These are phyloP conservation scores for Fregata magnificens DNA, from an alignment of 2,113 vertebrate species.

Conservation along the genomic window DNA sequence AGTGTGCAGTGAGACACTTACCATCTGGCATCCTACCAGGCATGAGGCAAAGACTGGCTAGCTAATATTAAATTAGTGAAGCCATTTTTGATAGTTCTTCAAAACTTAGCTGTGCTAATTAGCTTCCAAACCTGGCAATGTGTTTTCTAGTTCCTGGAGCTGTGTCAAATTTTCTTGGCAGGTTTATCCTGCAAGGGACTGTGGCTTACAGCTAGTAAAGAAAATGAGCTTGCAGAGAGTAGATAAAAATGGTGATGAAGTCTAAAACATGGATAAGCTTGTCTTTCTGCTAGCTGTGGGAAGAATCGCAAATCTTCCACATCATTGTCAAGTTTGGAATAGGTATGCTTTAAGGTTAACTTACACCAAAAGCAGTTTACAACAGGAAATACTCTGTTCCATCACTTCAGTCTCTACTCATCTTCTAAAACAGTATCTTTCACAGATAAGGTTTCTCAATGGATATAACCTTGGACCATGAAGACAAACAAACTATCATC, in stretches of 20 bases:
- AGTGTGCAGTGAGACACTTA: neutral
- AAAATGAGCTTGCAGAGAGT: neutral
- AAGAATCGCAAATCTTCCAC: neutral
- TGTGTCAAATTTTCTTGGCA: neutral
- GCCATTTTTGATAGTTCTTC: neutral
- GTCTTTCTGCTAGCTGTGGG: neutral
- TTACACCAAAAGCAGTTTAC: neutral
- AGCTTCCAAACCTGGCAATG: neutral
- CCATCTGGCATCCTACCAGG: neutral
- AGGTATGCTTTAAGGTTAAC: neutral
- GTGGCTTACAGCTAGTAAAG: neutral
- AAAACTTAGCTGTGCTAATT: neutral
- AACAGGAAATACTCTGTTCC: neutral
- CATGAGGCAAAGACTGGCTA: neutral
- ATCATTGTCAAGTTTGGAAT: neutral
- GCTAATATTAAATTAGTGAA: neutral
- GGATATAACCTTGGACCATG: slow-evolving; percentile 13
- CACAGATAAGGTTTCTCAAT: slow-evolving; percentile 35
- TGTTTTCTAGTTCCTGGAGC: neutral
- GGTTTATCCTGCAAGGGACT: neutral
- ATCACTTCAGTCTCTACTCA: neutral
- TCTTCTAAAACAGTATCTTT: neutral
- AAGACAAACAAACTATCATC: neutral
- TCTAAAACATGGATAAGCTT: neutral
- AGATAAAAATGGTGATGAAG: neutral